Base-by-base conservation (phyloP, 2,797 vertebrate species). In the Mus caroli region DNA sequence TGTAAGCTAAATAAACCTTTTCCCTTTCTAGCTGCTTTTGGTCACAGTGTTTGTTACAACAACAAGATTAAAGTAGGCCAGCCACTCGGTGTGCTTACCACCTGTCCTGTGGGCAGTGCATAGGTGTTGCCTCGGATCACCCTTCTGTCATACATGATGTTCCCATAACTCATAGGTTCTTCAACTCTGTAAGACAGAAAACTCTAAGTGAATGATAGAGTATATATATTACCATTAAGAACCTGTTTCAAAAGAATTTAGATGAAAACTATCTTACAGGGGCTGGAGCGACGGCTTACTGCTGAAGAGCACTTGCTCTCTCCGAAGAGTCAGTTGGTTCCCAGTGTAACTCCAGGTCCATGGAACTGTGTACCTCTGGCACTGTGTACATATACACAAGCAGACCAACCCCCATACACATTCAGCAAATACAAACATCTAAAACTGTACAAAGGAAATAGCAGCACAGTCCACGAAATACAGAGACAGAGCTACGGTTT, bases 131-230 rank as follows among this genome's bases (percentile, higher is more conserved):
- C 99, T 64, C 99, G 99, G 96, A 99, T 98, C 91, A 99, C 99
- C n/a, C 99, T 99, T 2, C 99, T 98, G 97, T 99, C 99, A 77
- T 99, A 99, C 99, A 99, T 99, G 78, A 99, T 99, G 97, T 99
- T 99, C 94, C 98, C 98, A 88, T 98, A 99, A 46, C 5, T 96
- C 15, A n/a, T 8, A 3, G 97, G 89, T 2, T 97, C 98, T 79
- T 98, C 98, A 67, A 93, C 92, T 94, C 99, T 99, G 97, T 10
- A 96, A 97, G 67, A 95, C 5, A 96, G 43, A 37, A 93, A 82
- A 73, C 46, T 62, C 79, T 75, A 62, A 78, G 52, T 90, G 34
- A 75, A 31, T 9, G 69, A n/a, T 6, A 34, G 22, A 90, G 40
- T n/a, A 43, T 20, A 85, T 3, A 7, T 20, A 9, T 24, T 22